Evolutionary conservation across 2,888 invertebrate species (phyloP), one percentile per base, ranked within the genome.

Genomic region (Danaus chrysippus): DNA sequence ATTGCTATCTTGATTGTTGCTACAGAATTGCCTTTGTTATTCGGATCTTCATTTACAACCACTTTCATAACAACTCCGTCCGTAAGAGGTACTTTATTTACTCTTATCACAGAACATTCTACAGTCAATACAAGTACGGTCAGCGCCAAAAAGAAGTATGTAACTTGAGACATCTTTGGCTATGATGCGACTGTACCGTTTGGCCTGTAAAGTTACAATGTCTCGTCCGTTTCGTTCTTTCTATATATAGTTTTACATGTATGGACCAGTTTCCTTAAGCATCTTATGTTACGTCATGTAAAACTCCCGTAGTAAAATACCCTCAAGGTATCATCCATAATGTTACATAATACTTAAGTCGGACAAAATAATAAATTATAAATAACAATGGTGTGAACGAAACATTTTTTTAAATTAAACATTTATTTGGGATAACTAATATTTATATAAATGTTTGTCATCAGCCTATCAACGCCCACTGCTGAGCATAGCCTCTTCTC

Each of bases 1-100:
- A 62, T 60, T 41, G 44, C 60, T 13, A 69, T 66, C 43, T 58
- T 63, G n/a, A 66, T 63, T 1, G 56, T 57, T n/a, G 66, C 68
- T 1, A 60, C 17, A 17, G 62, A 42, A 10, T 42, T 23, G 15
- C 55, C 54, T n/a, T 62, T 53, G 19, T 57, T 41, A 34, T 46
- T 43, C 0, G 55, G 52, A 23, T 68, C 64, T 54, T 69, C 62
- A 46, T 63, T 63, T 0, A 69, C n/a, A 1, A 57, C 56, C 12
- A 69, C 54, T 34, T 68, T 65, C 60, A 64, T 66, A 12, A 15
- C 17, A 2, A 49, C 17, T 17, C 17, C 49, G 10, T 49, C 49
- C 17, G 49, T 49, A 17, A 17, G 17, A 17, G 49, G 49, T 17
- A 49, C 17, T 17, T 49, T 17, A 17, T 49, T 15, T 23, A 69